Conservation (phyloP, 35 echinoderm and acorn worm species). For the Strongylocentrotus purpuratus region DNA sequence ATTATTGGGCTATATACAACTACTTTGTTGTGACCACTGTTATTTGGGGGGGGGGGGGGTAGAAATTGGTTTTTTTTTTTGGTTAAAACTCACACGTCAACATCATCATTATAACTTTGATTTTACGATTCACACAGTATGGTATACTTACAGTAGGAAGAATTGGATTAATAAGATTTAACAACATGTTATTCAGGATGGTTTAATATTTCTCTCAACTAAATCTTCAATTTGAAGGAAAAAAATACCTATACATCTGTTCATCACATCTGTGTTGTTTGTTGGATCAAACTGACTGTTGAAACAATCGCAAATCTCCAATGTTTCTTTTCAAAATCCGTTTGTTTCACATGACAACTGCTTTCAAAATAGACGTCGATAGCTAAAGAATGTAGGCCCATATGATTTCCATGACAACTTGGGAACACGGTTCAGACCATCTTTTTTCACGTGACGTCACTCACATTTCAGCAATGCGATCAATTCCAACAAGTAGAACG, state of each 20-base stretch:
- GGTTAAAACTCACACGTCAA: neutral
- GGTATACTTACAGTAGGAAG: too few relatives aligned
- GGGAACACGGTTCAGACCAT: neutral
- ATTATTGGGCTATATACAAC: too few relatives aligned
- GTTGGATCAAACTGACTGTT: too few relatives aligned
- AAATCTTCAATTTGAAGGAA: neutral
- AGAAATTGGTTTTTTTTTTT: too few relatives aligned
- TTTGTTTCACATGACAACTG: neutral
- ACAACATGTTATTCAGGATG: too few relatives aligned
- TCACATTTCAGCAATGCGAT: neutral
- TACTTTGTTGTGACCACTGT: too few relatives aligned
- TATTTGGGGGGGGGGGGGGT: too few relatives aligned
- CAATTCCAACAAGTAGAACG: neutral
- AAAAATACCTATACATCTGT: neutral
- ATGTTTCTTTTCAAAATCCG: neutral
- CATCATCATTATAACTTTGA: neutral
- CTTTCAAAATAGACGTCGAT: neutral
- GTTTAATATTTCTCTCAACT: too few relatives aligned
- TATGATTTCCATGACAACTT: neutral
- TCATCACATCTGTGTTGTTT: neutral
- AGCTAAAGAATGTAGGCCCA: neutral
- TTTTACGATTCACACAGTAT: neutral
- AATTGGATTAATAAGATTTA: too few relatives aligned
- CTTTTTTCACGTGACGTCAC: neutral
- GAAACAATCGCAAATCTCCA: neutral